These are phyloP conservation scores for Leptinotarsa undecemlineata DNA, from an alignment of 1,140 invertebrate genomes.

Conservation along the genomic window DNA sequence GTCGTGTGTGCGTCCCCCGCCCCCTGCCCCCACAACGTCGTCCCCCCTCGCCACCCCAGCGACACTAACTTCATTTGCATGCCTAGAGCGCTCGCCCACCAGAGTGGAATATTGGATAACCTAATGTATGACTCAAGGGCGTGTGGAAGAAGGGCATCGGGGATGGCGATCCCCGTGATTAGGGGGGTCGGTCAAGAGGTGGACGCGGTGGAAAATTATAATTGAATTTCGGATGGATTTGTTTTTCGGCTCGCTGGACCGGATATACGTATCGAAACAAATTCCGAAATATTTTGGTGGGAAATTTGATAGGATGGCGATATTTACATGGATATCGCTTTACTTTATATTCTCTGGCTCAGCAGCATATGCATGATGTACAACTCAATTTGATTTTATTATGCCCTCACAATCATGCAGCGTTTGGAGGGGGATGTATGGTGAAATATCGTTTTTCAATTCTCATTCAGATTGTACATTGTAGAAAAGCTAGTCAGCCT, in stretches of 20 bases:
- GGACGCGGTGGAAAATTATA: constrained; percentile 12
- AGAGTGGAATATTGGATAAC: constrained; percentile 56
- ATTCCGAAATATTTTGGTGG: neutral
- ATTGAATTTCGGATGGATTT: constrained; percentile 4
- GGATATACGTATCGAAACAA: neutral
- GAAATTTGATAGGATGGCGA: neutral
- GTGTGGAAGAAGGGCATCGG: constrained; percentile 20
- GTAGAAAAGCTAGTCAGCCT: too few relatives aligned
- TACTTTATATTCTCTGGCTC: too few relatives aligned
- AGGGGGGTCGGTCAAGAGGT: constrained; percentile 11
- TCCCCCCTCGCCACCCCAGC: constrained; percentile 28
- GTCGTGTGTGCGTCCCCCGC: constrained; percentile 39
- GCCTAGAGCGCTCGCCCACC: constrained; percentile 51
- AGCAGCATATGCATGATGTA: too few relatives aligned
- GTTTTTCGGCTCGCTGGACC: neutral
- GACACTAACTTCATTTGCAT: constrained; percentile 53
- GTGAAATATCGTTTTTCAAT: too few relatives aligned
- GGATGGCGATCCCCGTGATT: neutral
- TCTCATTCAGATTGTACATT: too few relatives aligned
- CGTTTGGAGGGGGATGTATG: too few relatives aligned
- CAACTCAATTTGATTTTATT: too few relatives aligned
- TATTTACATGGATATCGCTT: neutral
- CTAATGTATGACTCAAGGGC: constrained; percentile 50
- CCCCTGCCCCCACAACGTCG: neutral
- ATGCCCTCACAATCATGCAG: too few relatives aligned